Base-by-base conservation (phyloP, 2,888 invertebrate species). In the Leptarthrus brevirostris region DNA sequence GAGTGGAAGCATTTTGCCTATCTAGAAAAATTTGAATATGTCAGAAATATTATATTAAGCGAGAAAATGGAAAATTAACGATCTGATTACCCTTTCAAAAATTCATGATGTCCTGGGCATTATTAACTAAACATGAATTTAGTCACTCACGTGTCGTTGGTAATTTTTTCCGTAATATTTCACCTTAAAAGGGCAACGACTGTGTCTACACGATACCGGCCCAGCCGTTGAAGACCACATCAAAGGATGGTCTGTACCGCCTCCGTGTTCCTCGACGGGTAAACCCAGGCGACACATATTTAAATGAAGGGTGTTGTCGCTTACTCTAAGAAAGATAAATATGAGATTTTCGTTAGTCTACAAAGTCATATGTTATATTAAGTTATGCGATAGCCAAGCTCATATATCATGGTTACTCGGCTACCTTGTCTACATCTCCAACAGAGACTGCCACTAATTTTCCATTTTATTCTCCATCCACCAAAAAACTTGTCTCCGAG, bases 271-370 rank as follows among this genome's bases (percentile, higher is more conserved):
- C n/a, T n/a, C n/a, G n/a, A n/a, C n/a, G n/a, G n/a, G n/a, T n/a
- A n/a, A n/a, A n/a, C n/a, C n/a, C n/a, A n/a, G n/a, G n/a, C 22
- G 47, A 16, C 30, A 40, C 47, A 47, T 64, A 44, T 64, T 44
- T 44, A 64, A 64, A 64, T 64, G 40, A 36, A 47, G 16, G 47
- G 24, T 64, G 64, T 44, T 22, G 22, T 44, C 64, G 14, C n/a
- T 40, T 30, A 47, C n/a, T 2, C 47, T n/a, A 47, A 47, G 56
- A 22, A 64, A 64, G 64, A 64, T 30, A 66, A 66, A 66, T 66
- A 49, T 22, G 61, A 44, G 61, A 40, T 64, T 64, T 64, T 64
- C 44, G 10, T 40, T 20, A 26, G 22, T 10, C 61, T 22, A 64
- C 40, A 64, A 64, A 64, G 40, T 64, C 40, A 64, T 6, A 44